phyloP scores from a whole-genome alignment of 2,797 vertebrate genomes.

The Caiman crocodilus region DNA sequence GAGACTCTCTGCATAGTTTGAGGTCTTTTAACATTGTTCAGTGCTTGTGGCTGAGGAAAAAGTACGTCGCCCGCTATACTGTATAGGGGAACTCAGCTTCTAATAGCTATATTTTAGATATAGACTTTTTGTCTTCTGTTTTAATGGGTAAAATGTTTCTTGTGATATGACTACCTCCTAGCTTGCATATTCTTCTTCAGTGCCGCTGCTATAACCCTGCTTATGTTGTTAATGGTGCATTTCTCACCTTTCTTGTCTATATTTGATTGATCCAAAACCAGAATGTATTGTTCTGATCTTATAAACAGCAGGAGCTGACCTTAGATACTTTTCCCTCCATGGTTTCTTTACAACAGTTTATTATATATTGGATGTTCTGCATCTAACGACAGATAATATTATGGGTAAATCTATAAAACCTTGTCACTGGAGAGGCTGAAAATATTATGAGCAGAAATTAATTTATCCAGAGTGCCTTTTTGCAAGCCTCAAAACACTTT shows the following conservation, averaged over 20 bases:
- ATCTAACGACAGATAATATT: constrained; percentile 20
- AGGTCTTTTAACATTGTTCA: background rate
- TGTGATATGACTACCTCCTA: background rate
- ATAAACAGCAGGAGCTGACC: background rate
- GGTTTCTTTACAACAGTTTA: background rate
- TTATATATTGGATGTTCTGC: constrained; percentile 24
- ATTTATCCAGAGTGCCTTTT: background rate
- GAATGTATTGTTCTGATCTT: background rate
- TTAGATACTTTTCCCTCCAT: background rate
- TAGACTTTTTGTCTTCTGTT: background rate
- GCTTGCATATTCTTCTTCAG: background rate
- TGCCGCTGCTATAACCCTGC: rapidly evolving
- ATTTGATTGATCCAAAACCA: background rate
- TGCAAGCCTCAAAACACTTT: background rate
- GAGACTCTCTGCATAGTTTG: background rate
- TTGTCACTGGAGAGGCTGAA: constrained; percentile 11
- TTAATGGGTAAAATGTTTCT: rapidly evolving
- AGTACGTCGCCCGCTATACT: background rate
- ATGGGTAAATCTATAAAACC: constrained; percentile 24
- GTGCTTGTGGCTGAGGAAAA: background rate
- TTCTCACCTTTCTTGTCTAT: background rate
- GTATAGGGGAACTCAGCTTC: background rate
- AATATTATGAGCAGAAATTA: background rate
- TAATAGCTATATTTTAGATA: background rate
- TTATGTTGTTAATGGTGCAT: background rate